These are phyloP conservation scores for Zoroaster sp. DNA, from an alignment of 53 echinoderm and acorn worm species.

Conservation along the genomic window DNA sequence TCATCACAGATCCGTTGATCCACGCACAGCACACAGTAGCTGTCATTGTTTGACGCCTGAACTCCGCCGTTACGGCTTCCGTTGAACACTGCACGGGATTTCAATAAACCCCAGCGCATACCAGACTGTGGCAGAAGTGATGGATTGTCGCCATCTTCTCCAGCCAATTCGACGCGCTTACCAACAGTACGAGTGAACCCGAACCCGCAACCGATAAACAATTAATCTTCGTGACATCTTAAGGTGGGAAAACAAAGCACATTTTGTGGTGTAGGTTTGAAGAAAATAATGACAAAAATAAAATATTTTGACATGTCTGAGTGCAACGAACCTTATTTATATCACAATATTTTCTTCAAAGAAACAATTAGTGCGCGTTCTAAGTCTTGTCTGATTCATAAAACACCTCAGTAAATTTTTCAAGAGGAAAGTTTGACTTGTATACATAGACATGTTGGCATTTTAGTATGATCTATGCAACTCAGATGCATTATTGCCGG, in stretches of 20 bases:
- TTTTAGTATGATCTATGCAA: conserved; percentile 11
- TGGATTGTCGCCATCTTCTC: neutral
- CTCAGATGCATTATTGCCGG: conserved; percentile 15
- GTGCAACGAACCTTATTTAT: conserved; percentile 18
- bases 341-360: conserved; percentile 5
- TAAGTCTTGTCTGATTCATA: neutral
- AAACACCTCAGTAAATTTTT: neutral
- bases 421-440: neutral
- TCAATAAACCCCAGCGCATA: neutral
- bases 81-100: neutral
- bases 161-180: conserved; percentile 33
- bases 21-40: no score
- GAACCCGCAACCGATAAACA: neutral
- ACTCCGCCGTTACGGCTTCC: no score
- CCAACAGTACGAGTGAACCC: conserved; percentile 41
- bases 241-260: neutral
- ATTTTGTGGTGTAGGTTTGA: neutral
- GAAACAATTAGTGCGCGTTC: neutral
- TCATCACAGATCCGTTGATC: no score
- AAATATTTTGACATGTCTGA: conserved; percentile 21
- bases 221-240: conserved; percentile 28
- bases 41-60: no score
- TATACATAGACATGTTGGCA: neutral
- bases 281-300: conserved; percentile 11
- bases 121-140: neutral